Conservation (phyloP, 2,113 vertebrate species). For the Xerus inauris region DNA sequence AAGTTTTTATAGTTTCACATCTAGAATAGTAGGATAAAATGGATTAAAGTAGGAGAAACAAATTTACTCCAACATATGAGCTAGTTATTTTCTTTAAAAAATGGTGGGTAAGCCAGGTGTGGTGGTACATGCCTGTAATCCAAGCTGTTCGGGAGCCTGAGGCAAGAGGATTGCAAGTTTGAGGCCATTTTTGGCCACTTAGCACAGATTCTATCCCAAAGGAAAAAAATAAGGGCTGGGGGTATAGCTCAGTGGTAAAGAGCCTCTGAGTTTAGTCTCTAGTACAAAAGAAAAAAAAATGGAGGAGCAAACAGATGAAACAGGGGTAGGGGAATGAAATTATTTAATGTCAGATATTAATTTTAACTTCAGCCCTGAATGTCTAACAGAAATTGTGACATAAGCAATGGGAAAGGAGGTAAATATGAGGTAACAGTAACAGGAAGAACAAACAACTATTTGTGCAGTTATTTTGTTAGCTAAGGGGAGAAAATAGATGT, state of each 20-base stretch:
- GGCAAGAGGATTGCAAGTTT: too few species aligned
- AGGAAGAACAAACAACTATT: neutral
- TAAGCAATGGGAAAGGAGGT: neutral
- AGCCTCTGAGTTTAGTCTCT: too few species aligned
- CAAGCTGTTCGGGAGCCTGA: too few species aligned
- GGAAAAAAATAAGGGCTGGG: too few species aligned
- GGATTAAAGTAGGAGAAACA: slow-evolving; percentile 4
- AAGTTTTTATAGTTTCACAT: too few species aligned
- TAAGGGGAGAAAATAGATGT: neutral
- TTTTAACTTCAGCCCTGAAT: neutral
- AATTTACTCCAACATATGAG: neutral
- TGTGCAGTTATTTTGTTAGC: neutral
- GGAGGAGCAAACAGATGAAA: neutral
- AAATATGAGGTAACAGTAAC: neutral
- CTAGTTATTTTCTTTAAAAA: slow-evolving; percentile 32
- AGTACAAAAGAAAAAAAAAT: too few species aligned
- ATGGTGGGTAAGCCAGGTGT: too few species aligned
- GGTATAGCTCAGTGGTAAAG: too few species aligned
- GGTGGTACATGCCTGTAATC: too few species aligned
- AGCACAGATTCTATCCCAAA: too few species aligned
- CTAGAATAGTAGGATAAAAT: too few species aligned
- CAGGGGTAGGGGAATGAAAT: neutral
- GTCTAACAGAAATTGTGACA: neutral
- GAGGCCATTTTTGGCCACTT: too few species aligned
- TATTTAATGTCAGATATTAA: neutral